Evolutionary conservation across 2,797 vertebrate species (phyloP).

Genomic region (Meda fulgida): DNA sequence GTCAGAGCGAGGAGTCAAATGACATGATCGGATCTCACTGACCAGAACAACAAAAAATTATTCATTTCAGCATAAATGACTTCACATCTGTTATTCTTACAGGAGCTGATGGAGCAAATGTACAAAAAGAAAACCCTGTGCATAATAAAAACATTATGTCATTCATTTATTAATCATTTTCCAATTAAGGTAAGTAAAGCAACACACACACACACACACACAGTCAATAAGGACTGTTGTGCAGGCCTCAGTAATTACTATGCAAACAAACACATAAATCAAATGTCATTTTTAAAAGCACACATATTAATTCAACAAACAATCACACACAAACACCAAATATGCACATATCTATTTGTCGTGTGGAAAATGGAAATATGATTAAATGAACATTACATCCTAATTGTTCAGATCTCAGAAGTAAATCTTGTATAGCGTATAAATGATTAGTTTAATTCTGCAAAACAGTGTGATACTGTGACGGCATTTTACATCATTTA

Average conservation of each 20-base stretch:
- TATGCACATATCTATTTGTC: neutral
- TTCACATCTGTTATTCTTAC: neutral
- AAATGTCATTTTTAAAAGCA: neutral
- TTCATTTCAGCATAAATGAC: neutral
- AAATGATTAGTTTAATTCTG: neutral
- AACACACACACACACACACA: neutral
- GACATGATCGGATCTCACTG: neutral
- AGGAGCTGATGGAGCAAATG: neutral
- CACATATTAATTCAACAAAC: neutral
- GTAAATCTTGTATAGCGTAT: neutral
- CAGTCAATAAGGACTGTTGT: neutral
- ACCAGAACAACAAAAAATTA: neutral
- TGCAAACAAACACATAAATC: neutral
- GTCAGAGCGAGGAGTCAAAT: neutral
- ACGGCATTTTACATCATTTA: neutral
- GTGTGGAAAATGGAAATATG: neutral
- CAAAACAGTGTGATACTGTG: neutral
- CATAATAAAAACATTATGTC: neutral
- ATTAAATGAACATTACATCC: neutral
- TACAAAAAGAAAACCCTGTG: neutral
- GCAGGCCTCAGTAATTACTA: neutral
- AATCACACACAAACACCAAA: neutral
- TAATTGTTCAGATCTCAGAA: slow-evolving; percentile 22
- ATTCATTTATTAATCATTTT: neutral
- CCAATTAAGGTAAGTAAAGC: neutral